Base-by-base conservation (phyloP, 2,113 vertebrate genomes). In the Pomatostomus ruficeps region DNA sequence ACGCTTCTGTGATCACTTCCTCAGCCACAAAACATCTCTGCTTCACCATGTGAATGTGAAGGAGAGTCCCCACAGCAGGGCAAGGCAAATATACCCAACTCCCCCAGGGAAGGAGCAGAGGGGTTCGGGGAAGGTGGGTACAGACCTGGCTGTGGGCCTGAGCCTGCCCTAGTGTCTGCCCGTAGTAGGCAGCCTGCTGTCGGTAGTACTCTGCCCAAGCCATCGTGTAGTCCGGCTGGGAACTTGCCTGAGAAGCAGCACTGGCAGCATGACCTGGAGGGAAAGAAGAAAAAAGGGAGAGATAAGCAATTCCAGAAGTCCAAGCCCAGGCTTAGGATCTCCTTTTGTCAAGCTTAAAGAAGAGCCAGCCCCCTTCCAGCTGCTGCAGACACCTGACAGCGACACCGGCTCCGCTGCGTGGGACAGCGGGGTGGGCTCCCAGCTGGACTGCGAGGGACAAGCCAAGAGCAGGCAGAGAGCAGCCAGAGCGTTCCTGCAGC, bases 191-290 rank as follows among this genome's bases (percentile, higher is more conserved):
- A 73, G 99, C 98, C 71, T 99, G 99, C 98, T 99, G 99, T 96
- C 99, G 97, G 98, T 99, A 99, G 87, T 99, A 99, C 95, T 99
- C 99, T 19, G 99, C 98, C 99, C 99, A 99, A 95, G 99, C 99
- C 97, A 99, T 98, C 2, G 98, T 99, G 98, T 99, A 99, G 97
- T 99, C 99, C 4, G 99, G 98, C 63, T 98, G 99, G 82, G 99
- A 99, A 97, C 98, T 98, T 95, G 99, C 98, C 98, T 99, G 99
- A 94, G 99, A 99, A 70, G 97, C 98, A 28, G 99, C 98, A 33
- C 97, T 98, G 86, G 99, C 98, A 12, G 98, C 98, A 29, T 99
- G 99, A 97, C 98, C 99, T 99, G 96, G 8, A 61, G 5, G n/a
- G n/a, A n/a, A 40, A 90, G 26, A 52, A 84, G 67, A 58, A 55